These are phyloP conservation scores for Smithornis capensis DNA, from an alignment of 2,113 vertebrate species.

Conservation along the genomic window DNA sequence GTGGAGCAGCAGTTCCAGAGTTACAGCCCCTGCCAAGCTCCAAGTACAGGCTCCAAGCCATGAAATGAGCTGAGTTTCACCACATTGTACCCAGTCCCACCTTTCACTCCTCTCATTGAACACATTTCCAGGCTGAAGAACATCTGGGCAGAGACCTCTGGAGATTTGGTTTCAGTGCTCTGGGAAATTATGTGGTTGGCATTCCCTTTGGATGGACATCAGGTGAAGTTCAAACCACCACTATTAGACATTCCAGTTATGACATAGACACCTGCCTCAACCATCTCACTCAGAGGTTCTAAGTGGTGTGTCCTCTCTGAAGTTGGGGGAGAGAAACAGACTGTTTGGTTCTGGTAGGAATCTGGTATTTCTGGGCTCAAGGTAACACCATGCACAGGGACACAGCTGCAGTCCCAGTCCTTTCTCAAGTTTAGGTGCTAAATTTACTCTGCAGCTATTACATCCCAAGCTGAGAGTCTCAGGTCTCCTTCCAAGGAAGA, in stretches of 20 bases:
- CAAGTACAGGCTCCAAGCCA: neutral
- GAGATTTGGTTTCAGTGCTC: neutral
- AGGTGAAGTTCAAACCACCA: neutral
- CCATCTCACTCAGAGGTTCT: neutral
- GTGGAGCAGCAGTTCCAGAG: neutral
- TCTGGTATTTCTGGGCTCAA: neutral
- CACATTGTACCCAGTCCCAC: neutral
- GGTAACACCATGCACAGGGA: accelerated
- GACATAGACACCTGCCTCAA: neutral
- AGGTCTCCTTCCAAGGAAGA: neutral
- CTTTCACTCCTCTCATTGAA: neutral
- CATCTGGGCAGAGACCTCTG: neutral
- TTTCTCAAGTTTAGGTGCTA: neutral
- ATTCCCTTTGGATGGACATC: neutral
- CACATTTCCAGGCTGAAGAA: neutral
- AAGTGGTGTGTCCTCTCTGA: neutral
- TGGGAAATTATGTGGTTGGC: accelerated
- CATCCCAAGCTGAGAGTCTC: neutral
- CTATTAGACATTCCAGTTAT: neutral
- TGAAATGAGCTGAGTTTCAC: neutral
- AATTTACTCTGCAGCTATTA: neutral
- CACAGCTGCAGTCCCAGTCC: accelerated
- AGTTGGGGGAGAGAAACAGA: neutral
- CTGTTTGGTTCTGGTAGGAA: neutral
- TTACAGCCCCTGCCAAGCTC: neutral